A percentile compares a stretch with the other conserved stretches of the same genome.
These are phyloP conservation scores for Nothoprocta perdicaria DNA, from an alignment of 2,113 vertebrate species.

Conservation along the genomic window DNA sequence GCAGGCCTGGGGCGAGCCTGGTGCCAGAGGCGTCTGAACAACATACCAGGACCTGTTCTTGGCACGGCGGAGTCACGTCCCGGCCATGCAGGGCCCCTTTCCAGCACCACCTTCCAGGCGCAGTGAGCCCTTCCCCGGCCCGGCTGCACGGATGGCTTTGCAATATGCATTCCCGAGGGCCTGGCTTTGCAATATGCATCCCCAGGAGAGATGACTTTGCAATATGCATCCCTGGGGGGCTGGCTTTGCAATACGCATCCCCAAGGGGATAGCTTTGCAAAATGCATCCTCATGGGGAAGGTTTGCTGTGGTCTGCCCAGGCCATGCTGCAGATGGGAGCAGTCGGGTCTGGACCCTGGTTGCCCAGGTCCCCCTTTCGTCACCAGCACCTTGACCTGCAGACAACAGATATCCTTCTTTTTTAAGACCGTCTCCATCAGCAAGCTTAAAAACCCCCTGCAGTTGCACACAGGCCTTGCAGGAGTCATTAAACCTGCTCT, in stretches of 20 bases:
- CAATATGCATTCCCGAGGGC: not conserved
- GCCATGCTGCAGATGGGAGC: not conserved
- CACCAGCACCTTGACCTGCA: not conserved
- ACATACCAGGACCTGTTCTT: not conserved
- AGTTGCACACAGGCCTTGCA: not conserved
- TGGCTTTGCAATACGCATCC: too few relatives aligned
- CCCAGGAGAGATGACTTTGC: too few relatives aligned
- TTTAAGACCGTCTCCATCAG: not conserved
- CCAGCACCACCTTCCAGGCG: not conserved
- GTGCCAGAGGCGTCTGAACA: not conserved
- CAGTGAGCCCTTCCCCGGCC: not conserved
- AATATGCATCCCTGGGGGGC: too few relatives aligned
- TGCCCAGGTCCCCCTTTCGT: not conserved
- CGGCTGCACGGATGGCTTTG: not conserved
- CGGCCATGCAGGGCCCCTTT: rapidly evolving
- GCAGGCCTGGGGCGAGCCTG: not conserved
- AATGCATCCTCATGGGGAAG: not conserved
- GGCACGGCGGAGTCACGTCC: not conserved
- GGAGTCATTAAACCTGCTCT: not conserved
- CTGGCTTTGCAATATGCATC: rapidly evolving
- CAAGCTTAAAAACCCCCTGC: not conserved
- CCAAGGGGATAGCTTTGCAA: too few relatives aligned
- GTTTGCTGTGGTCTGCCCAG: not conserved
- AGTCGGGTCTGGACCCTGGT: rapidly evolving
- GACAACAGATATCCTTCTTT: not conserved